Conservation (phyloP, 2,888 invertebrate species). For the Cephus runcator region DNA sequence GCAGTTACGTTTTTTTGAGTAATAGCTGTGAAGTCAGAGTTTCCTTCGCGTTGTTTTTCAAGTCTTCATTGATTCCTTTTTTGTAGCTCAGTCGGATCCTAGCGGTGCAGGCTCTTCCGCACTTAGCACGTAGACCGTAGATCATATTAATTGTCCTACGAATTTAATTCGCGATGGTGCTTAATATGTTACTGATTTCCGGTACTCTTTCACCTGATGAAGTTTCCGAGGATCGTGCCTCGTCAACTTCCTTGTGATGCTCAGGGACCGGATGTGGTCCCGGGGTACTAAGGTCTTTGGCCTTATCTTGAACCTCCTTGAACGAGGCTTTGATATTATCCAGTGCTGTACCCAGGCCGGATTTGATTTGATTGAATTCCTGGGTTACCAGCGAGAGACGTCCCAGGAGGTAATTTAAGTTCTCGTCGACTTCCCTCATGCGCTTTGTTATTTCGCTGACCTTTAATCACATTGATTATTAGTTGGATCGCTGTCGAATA, state of each 20-base stretch:
- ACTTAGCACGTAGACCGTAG: no score
- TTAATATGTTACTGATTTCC: no score
- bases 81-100: no score
- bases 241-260: slow-evolving; percentile 52
- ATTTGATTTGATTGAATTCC: slow-evolving; percentile 85
- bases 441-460: slow-evolving; percentile 81
- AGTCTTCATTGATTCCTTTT: no score
- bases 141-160: no score
- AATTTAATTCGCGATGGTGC: no score
- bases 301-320: slow-evolving; percentile 70
- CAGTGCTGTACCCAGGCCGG: slow-evolving; percentile 78
- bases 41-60: no score
- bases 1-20: no score
- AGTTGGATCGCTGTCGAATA: neutral
- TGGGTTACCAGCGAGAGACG: slow-evolving; percentile 83
- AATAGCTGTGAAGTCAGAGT: no score
- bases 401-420: slow-evolving; percentile 85
- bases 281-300: slow-evolving; percentile 59
- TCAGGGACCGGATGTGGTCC: slow-evolving; percentile 65
- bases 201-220: no score
- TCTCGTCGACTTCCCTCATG: slow-evolving; percentile 82
- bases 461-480: slow-evolving; percentile 58
- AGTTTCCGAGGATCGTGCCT: slow-evolving; percentile 11
- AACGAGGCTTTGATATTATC: slow-evolving; percentile 77
- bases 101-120: no score